Evolutionary conservation across 2,797 vertebrate genomes (phyloP), one percentile per base, ranked within the genome.

Genomic region (Trematomus bernacchii): DNA sequence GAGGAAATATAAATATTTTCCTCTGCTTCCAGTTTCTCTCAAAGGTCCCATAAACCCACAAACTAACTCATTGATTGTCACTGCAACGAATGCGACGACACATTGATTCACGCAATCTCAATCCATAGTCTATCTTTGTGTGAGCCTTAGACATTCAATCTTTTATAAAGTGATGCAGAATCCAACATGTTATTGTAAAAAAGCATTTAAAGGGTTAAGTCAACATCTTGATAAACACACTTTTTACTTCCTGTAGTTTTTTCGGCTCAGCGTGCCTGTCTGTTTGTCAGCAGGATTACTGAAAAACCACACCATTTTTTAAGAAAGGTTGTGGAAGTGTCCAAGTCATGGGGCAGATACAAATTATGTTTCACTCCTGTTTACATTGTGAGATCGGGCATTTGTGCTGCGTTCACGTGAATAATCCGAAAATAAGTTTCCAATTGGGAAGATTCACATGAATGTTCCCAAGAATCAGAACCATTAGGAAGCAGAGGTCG

Each of bases 21-120:
- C 64, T 72, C 64, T 54, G 52, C 65, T 59, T 23, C 54, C 27
- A 1, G 1, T 47, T 19, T 71, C 15, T 81, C 73, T 89, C 65
- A 77, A 65, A 80, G 42, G 80, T 70, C 79, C 71, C 58, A 79
- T 77, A 77, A 81, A 83, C 66, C 67, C 6, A 52, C 51, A 75
- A 81, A 84, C 43, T 27, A 33, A 58, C 33, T 82, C 46, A 82
- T 80, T 75, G 85, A 82, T 79, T 75, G 85, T 82, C 74, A 64
- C 74, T 77, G 79, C 79, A 75, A 57, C 21, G 16, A 19, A 60
- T 52, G 69, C 37, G 54, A 74, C 2, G 4, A 71, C 52, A 78
- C 18, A 70, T 54, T 64, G 59, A 80, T 78, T 47, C 23, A 47
- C 33, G 64, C 43, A 27, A 16, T 59, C 30, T 47, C 12, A 59